These are phyloP conservation scores for Pseudococcus jackbeardsleyi DNA, from an alignment of 2,888 invertebrate species.

Conservation along the genomic window DNA sequence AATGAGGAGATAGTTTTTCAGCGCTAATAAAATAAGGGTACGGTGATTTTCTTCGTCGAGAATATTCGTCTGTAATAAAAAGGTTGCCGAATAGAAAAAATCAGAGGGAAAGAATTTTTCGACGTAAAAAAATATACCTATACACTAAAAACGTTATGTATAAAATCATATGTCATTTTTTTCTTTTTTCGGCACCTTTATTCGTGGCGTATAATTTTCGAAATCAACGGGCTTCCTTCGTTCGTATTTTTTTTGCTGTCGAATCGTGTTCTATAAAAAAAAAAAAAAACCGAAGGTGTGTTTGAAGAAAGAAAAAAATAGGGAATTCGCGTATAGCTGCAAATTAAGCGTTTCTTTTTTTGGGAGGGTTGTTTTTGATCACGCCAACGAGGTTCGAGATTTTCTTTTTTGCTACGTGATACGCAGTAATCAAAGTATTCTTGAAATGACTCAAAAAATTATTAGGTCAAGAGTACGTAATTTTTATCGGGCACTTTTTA, in stretches of 20 bases:
- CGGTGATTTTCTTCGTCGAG: conserved; percentile 2
- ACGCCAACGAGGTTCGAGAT: conserved; percentile 13
- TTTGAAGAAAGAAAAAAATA: background rate
- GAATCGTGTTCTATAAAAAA: conserved; percentile 8
- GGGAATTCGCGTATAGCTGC: conserved; percentile 14
- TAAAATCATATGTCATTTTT: conserved; percentile 37
- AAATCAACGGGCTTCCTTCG: conserved; percentile 11
- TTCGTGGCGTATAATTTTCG: conserved; percentile 12
- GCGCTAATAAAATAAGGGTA: conserved; percentile 37
- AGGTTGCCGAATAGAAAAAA: conserved; percentile 25
- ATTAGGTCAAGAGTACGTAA: conserved; percentile 23
- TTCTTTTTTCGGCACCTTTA: background rate
- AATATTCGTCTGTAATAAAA: conserved; percentile 30
- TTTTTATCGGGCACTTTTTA: background rate
- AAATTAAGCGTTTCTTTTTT: conserved; percentile 8
- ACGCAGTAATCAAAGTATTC: conserved; percentile 18
- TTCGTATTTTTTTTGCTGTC: background rate
- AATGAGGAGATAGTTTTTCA: background rate
- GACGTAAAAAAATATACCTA: background rate
- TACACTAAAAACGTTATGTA: conserved; percentile 1
- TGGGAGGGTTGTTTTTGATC: conserved; percentile 25
- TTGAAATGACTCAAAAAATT: conserved; percentile 22
- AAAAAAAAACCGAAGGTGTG: conserved; percentile 1
- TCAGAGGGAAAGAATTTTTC: background rate
- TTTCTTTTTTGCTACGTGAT: conserved; percentile 29